phyloP scores from a whole-genome alignment of 2,797 vertebrate species.

The Danionella dracula region DNA sequence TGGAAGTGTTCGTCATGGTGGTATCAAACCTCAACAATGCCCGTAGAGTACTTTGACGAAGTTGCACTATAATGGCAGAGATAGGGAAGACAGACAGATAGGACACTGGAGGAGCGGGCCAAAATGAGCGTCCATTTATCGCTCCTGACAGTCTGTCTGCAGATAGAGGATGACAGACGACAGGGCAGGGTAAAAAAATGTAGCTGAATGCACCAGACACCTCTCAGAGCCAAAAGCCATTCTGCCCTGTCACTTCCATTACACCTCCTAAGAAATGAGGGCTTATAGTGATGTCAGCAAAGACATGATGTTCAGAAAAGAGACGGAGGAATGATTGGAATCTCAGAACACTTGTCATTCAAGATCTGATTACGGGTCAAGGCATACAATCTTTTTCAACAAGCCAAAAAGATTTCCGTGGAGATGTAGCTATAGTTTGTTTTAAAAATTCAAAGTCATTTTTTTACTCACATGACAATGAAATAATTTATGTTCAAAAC shows the following conservation, averaged over 20 bases:
- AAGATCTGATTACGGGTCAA: neutral
- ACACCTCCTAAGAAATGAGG: constrained; percentile 6
- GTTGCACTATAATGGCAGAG: constrained; percentile 36
- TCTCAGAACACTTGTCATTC: neutral
- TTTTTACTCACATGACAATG: no score
- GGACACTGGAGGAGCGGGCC: constrained; percentile 26
- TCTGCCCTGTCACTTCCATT: constrained; percentile 31
- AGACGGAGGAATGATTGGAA: neutral
- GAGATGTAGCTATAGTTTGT: no score
- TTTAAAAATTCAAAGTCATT: no score
- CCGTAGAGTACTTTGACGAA: constrained; percentile 31
- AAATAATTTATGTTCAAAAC: no score
- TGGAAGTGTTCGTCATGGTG: constrained; percentile 17
- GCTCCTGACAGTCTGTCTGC: constrained; percentile 44
- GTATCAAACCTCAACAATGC: constrained; percentile 27
- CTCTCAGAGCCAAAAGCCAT: constrained; percentile 29
- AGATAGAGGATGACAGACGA: constrained; percentile 43
- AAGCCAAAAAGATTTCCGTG: no score
- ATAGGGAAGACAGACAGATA: constrained; percentile 38
- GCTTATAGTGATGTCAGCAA: neutral
- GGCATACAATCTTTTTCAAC: neutral
- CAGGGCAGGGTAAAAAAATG: constrained; percentile 25
- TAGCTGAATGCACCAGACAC: constrained; percentile 34
- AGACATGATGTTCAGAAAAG: neutral
- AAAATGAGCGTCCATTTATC: constrained; percentile 37